These are phyloP conservation scores for Theocolax elegans DNA, from an alignment of 1,140 invertebrate genomes.

Conservation along the genomic window DNA sequence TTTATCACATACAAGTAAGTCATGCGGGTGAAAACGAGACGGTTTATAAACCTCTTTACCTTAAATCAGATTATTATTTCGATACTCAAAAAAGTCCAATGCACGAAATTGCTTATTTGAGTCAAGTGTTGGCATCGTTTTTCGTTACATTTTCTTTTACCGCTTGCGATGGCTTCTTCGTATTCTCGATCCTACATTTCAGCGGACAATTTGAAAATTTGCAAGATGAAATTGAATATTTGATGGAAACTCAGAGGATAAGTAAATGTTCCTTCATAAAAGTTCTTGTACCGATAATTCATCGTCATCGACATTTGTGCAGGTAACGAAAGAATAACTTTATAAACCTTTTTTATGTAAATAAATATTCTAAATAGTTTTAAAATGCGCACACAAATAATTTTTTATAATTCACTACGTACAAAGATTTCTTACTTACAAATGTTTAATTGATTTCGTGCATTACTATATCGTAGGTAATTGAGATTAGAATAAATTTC, in stretches of 20 bases:
- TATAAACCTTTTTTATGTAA: too few species aligned
- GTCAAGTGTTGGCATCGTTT: neutral
- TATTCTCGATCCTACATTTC: neutral
- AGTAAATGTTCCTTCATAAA: neutral
- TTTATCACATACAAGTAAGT: too few species aligned
- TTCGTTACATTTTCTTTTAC: neutral
- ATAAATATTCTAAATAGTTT: too few species aligned
- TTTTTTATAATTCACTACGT: too few species aligned
- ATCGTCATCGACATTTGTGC: constrained; percentile 3
- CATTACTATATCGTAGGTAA: too few species aligned
- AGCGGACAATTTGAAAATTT: constrained; percentile 8
- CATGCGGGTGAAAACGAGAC: too few species aligned
- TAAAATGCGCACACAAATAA: too few species aligned
- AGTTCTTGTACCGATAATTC: neutral
- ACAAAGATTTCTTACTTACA: too few species aligned
- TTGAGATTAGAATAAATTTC: too few species aligned
- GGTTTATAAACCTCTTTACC: neutral
- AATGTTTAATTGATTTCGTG: too few species aligned
- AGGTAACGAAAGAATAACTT: too few species aligned
- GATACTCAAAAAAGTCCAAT: constrained; percentile 4
- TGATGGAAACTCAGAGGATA: neutral
- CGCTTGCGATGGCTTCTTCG: constrained; percentile 5
- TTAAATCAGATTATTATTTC: constrained; percentile 5
- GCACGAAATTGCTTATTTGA: constrained; percentile 8
- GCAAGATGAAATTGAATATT: neutral